Conservation (phyloP, 2,797 vertebrate genomes). For the Ctenopoma multispine region DNA sequence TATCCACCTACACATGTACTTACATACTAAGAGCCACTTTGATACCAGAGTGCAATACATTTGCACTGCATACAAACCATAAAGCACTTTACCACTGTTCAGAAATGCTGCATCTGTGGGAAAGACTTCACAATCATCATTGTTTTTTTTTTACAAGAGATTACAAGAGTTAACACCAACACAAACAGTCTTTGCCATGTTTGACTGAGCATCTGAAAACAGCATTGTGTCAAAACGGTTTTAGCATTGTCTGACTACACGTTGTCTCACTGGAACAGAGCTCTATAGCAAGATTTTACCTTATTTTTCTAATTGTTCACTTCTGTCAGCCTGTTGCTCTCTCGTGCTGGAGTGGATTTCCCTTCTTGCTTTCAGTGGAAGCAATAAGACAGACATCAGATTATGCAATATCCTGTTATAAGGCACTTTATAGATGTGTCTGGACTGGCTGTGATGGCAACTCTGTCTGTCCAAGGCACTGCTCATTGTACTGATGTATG, state of each 20-base stretch:
- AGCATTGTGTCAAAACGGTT: conserved; percentile 28
- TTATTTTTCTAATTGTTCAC: conserved; percentile 48
- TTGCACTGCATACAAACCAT: conserved; percentile 49
- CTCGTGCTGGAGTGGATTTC: conserved; percentile 57
- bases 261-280: conserved; percentile 36
- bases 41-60: conserved; percentile 30
- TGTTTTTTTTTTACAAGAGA: conserved; percentile 8
- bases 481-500: conserved; percentile 54
- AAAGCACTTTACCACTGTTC: conserved; percentile 65
- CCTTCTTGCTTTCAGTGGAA: conserved; percentile 75
- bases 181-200: conserved; percentile 19
- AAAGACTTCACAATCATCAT: conserved; percentile 11
- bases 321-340: conserved; percentile 51
- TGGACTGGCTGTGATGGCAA: conserved; percentile 52
- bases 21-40: conserved; percentile 38
- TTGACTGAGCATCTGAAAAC: conserved; percentile 26
- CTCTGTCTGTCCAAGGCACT: conserved; percentile 60
- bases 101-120: conserved; percentile 38
- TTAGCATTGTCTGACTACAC: conserved; percentile 10
- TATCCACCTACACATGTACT: conserved; percentile 5
- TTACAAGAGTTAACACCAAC: neutral
- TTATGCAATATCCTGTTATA: conserved; percentile 78
- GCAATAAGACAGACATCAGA: conserved; percentile 72
- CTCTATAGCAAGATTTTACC: conserved; percentile 26
- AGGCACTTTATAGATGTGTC: conserved; percentile 77